A percentile compares a stretch with the other conserved stretches of the same genome.
phyloP scores from a whole-genome alignment of 2,888 invertebrate species.

The Yponomeuta sedellus region DNA sequence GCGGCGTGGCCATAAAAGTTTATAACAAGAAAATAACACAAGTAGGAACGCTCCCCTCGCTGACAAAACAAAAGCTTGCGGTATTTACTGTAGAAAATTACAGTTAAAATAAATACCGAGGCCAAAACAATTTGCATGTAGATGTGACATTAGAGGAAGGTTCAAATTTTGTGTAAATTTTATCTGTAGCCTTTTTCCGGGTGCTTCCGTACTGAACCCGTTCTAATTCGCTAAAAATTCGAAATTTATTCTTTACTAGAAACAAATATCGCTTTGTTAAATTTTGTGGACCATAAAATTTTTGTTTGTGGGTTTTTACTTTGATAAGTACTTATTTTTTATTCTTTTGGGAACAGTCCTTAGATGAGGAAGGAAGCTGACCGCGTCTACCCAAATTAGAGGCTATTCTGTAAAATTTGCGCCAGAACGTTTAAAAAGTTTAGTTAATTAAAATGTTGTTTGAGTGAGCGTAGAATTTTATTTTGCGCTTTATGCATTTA shows the following conservation, averaged over 20 bases:
- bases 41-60: slow-evolving; percentile 7
- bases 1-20: slow-evolving; percentile 18
- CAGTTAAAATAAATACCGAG: slow-evolving; percentile 66
- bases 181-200: slow-evolving; percentile 7
- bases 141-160: slow-evolving; percentile 67
- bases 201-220: not conserved
- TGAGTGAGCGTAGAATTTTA: slow-evolving; percentile 13
- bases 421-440: slow-evolving; percentile 15
- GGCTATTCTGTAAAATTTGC: slow-evolving; percentile 18
- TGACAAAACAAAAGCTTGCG: slow-evolving; percentile 36
- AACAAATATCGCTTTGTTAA: too few species aligned
- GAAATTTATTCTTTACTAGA: not conserved
- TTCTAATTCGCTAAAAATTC: not conserved
- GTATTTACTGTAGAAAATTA: slow-evolving; percentile 66
- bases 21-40: slow-evolving; percentile 18
- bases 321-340: too few species aligned
- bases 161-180: slow-evolving; percentile 15
- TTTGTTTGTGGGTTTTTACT: too few species aligned
- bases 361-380: slow-evolving; percentile 6
- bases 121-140: slow-evolving; percentile 71
- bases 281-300: too few species aligned
- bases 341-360: not conserved
- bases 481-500: not conserved
- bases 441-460: slow-evolving; percentile 17
- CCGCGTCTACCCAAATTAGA: slow-evolving; percentile 28